A percentile compares a stretch with the other conserved stretches of the same genome.
Conservation (phyloP, 2,797 vertebrate species). For the Myotis daubentonii region DNA sequence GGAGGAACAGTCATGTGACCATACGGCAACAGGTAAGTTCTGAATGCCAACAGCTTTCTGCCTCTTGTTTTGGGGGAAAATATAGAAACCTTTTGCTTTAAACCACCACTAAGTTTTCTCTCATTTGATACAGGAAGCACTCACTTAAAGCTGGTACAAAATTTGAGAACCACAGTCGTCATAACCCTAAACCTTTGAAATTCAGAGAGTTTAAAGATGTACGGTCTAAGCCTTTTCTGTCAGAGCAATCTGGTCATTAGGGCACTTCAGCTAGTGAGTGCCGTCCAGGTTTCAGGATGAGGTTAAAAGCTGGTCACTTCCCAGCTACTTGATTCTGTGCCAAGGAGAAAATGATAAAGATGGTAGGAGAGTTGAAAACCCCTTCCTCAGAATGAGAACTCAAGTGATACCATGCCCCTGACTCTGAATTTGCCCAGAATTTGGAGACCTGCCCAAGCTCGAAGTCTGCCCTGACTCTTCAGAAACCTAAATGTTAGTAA, state of each 20-base stretch:
- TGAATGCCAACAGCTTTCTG: neutral
- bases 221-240: neutral
- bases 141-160: neutral
- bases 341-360: neutral
- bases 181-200: neutral
- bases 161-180: neutral
- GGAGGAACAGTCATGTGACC: neutral
- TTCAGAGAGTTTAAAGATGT: neutral
- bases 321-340: neutral
- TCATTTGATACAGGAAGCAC: neutral
- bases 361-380: neutral
- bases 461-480: neutral
- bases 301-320: neutral
- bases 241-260: neutral
- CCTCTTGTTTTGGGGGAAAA: neutral
- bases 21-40: neutral
- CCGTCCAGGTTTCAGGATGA: too few species aligned
- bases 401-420: neutral
- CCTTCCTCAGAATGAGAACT: neutral
- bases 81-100: neutral
- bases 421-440: neutral
- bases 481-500: neutral
- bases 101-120: neutral
- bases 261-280: neutral
- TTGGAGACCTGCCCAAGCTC: neutral